Evolutionary conservation across 2,888 invertebrate genomes (phyloP), one percentile per base, ranked within the genome.

Genomic region (Apamea epomidion): DNA sequence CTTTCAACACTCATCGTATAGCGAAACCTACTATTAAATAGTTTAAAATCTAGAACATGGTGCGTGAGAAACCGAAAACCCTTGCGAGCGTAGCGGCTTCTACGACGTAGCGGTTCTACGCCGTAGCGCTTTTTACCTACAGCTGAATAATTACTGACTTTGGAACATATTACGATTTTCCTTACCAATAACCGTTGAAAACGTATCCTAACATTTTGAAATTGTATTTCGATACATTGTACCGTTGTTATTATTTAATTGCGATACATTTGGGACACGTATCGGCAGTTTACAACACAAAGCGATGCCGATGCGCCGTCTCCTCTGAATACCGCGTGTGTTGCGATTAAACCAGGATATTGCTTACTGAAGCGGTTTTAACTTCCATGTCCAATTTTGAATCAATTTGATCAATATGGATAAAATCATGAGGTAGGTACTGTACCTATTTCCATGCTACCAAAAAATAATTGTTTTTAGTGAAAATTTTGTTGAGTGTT

Each of bases 231-330:
- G 2, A 58, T 74, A 72, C 32, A 5, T 73, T 75, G 68, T 65
- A 69, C 21, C 14, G 14, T 29, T 60, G n/a, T n/a, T 70, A 65
- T 72, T 51, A 69, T 78, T 62, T 10, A 77, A 48, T 51, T 54
- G 58, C 14, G 62, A 74, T 74, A 65, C 18, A 80, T 87, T 80
- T 87, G 21, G 85, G 54, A n/a, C 85, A 85, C 88, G 85, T 85
- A 77, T 65, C 37, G 64, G 81, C 65, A 80, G 74, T 85, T 87
- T 87, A 72, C 62, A 80, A 80, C 51, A 80, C 88, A 80, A 85
- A 87, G 62, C 72, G 51, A 62, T 21, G 48, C 62, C 74, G 58
- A 48, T 68, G 76, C 60, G 54, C 45, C n/a, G 62, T 48, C 64
- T 60, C 60, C 32, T 51, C 42, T 54, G 85, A 85, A 84, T 80